phyloP scores from a whole-genome alignment of 2,797 vertebrate genomes.

The Anableps anableps region DNA sequence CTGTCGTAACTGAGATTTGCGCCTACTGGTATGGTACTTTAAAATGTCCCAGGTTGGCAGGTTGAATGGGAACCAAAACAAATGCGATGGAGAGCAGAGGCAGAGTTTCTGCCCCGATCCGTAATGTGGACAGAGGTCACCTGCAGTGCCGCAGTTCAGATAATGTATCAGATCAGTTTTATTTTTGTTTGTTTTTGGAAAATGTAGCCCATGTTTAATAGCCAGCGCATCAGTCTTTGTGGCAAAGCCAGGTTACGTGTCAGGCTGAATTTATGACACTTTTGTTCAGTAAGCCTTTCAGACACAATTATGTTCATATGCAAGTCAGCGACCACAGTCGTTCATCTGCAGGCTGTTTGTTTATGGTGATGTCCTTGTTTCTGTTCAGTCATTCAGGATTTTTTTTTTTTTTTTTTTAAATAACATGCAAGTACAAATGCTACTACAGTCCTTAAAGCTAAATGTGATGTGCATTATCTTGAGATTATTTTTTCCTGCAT shows the following conservation, averaged over 20 bases:
- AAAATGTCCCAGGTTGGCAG: slow-evolving; percentile 69
- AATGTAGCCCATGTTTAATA: slow-evolving; percentile 10
- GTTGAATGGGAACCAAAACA: slow-evolving; percentile 32
- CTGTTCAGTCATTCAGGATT: slow-evolving; percentile 69
- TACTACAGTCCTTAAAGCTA: slow-evolving; percentile 77
- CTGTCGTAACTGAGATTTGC: slow-evolving; percentile 10
- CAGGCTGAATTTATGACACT: slow-evolving; percentile 21
- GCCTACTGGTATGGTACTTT: slow-evolving; percentile 51
- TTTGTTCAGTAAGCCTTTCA: slow-evolving; percentile 15
- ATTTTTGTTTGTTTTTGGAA: background rate
- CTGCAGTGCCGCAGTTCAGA: slow-evolving; percentile 14
- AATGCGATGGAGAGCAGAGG: slow-evolving; percentile 28
- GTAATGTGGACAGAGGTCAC: slow-evolving; percentile 21
- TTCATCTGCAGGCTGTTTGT: slow-evolving; percentile 65
- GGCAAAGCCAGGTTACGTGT: slow-evolving; percentile 33
- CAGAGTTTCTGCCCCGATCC: slow-evolving; percentile 9
- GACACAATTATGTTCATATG: slow-evolving; percentile 25
- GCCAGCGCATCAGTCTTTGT: slow-evolving; percentile 11
- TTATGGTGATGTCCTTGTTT: slow-evolving; percentile 74
- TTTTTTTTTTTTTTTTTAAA: slow-evolving; percentile 31
- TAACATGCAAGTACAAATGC: slow-evolving; percentile 74
- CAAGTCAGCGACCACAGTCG: slow-evolving; percentile 17
- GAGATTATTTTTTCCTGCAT: slow-evolving; percentile 72
- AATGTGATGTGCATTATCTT: slow-evolving; percentile 87
- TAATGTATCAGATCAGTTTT: background rate